Conservation (phyloP, 2,113 vertebrate genomes). For the Caracal caracal region DNA sequence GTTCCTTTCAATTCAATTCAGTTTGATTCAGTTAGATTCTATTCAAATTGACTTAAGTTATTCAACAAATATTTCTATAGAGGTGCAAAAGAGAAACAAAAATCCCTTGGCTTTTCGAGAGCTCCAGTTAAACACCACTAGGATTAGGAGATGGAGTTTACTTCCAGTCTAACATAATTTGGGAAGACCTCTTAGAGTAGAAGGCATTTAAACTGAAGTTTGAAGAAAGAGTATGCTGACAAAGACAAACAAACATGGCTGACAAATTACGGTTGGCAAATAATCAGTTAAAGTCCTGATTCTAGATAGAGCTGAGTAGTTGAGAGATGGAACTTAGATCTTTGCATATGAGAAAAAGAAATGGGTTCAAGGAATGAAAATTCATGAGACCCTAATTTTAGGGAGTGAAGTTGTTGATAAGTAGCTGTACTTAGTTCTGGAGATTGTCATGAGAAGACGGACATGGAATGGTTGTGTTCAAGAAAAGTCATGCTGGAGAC, state of each 20-base stretch:
- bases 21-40: not conserved
- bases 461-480: not conserved
- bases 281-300: not conserved
- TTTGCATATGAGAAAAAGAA: not conserved
- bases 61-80: not conserved
- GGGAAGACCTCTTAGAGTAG: not conserved
- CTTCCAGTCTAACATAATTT: not conserved
- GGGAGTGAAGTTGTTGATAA: not conserved
- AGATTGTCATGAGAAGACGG: not conserved
- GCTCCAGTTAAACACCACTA: not conserved
- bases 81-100: not conserved
- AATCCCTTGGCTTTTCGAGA: not conserved
- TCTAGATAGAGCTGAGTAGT: not conserved
- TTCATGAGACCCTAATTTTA: not conserved
- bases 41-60: not conserved
- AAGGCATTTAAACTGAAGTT: not conserved
- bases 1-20: not conserved
- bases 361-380: not conserved
- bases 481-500: not conserved
- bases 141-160: not conserved
- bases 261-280: not conserved
- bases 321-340: not conserved
- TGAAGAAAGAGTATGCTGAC: not conserved
- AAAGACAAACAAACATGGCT: not conserved
- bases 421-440: not conserved